These are phyloP conservation scores for Stenodema calcarata DNA, from an alignment of 2,888 invertebrate genomes.

Conservation along the genomic window DNA sequence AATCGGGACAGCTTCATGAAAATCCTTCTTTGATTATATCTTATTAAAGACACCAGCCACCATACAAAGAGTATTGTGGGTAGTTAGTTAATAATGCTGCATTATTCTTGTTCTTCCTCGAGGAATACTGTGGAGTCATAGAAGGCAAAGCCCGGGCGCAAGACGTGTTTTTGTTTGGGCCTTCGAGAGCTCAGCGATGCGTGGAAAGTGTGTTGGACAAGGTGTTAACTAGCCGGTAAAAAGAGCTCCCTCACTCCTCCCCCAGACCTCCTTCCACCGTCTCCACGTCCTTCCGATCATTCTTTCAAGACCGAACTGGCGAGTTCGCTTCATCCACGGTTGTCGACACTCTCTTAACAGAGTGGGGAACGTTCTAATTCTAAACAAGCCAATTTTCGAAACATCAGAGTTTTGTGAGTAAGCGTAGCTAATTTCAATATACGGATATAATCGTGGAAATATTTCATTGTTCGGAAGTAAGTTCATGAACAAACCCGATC, in stretches of 20 bases:
- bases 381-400: not conserved
- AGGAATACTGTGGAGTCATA: not conserved
- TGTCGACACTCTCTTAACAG: not conserved
- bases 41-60: no score
- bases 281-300: not conserved
- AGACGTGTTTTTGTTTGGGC: not conserved
- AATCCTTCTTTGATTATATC: no score
- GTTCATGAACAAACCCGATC: no score
- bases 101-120: not conserved
- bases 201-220: slow-evolving; percentile 49
- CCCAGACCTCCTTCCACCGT: not conserved
- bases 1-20: no score
- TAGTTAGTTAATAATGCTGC: no score
- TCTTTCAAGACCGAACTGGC: not conserved
- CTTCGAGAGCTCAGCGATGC: slow-evolving; percentile 28
- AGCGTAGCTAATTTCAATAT: no score
- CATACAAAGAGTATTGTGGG: no score
- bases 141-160: not conserved
- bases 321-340: not conserved
- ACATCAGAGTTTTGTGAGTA: not conserved
- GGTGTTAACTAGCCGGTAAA: slow-evolving; percentile 48
- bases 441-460: no score
- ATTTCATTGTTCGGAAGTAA: no score
- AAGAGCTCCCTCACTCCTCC: slow-evolving; percentile 17
- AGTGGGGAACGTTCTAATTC: not conserved